Evolutionary conservation across 2,888 invertebrate genomes (phyloP).

Genomic region (Silvanus unidentatus): DNA sequence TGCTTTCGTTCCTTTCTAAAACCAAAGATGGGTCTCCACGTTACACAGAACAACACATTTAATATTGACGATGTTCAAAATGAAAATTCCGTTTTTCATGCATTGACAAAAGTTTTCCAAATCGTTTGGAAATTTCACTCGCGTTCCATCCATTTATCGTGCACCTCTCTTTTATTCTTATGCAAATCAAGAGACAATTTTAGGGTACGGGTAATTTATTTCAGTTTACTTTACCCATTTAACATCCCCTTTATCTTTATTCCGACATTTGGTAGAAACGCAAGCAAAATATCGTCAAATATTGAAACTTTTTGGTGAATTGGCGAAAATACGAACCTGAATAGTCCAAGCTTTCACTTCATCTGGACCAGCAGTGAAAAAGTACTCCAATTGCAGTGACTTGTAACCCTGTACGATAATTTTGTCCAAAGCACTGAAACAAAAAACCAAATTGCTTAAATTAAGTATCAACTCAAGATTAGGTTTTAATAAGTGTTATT

Average conservation of each 20-base stretch:
- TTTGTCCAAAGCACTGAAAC: constrained; percentile 84
- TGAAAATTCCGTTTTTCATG: not conserved
- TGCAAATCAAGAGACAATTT: constrained; percentile 44
- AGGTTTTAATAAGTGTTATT: too few relatives aligned
- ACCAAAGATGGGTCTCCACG: constrained; percentile 16
- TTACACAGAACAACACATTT: not conserved
- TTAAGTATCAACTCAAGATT: too few relatives aligned
- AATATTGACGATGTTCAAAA: not conserved
- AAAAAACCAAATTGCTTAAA: not conserved
- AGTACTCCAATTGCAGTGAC: constrained; percentile 92
- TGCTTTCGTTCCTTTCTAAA: constrained; percentile 93
- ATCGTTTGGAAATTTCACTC: constrained; percentile 16
- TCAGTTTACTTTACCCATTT: constrained; percentile 33
- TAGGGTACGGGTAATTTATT: constrained; percentile 40
- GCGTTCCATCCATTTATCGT: constrained; percentile 24
- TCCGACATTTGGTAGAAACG: not conserved
- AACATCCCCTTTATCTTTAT: constrained; percentile 8
- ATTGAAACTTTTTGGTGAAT: constrained; percentile 3
- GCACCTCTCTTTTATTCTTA: constrained; percentile 33
- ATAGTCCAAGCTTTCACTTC: constrained; percentile 99
- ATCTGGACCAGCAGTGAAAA: constrained; percentile 95
- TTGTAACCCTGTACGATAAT: constrained; percentile 97
- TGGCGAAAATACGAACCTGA: constrained; percentile 57
- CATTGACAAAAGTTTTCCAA: not conserved
- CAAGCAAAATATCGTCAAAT: not conserved